These are phyloP conservation scores for Sebastes miniatus DNA, from an alignment of 2,797 vertebrate species.

Conservation along the genomic window DNA sequence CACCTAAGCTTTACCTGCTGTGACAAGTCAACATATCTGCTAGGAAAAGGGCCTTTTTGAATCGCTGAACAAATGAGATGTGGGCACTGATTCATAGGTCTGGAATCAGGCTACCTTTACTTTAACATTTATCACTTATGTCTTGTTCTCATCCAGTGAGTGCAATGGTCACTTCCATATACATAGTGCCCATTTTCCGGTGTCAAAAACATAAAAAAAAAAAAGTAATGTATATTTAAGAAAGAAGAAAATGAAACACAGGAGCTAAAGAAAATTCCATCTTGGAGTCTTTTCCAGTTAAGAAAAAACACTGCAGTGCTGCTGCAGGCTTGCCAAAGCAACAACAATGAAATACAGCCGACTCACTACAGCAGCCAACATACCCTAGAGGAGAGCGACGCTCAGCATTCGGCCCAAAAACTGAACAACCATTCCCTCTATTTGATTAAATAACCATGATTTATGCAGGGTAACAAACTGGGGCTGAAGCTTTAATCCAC, in stretches of 20 bases:
- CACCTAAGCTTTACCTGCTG: neutral
- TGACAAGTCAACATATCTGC: neutral
- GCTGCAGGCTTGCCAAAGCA: constrained; percentile 11
- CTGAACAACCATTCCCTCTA: neutral
- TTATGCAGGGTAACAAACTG: constrained; percentile 10
- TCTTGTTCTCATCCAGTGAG: neutral
- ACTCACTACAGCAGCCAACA: constrained; percentile 8
- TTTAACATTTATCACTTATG: neutral
- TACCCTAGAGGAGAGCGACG: neutral
- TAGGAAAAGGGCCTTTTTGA: neutral
- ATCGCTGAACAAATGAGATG: neutral
- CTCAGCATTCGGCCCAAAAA: neutral
- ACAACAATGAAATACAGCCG: constrained; percentile 31
- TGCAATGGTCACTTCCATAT: neutral
- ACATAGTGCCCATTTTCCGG: neutral
- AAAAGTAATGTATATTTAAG: neutral
- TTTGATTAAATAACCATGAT: constrained; percentile 48
- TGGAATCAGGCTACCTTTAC: neutral
- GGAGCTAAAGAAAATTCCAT: neutral
- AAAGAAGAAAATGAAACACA: neutral
- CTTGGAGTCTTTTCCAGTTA: neutral
- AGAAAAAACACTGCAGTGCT: constrained; percentile 26
- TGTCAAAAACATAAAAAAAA: neutral
- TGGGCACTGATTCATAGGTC: neutral
- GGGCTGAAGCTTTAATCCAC: neutral